phyloP scores from a whole-genome alignment of 1,140 invertebrate genomes.

The Meteorus sp. region DNA sequence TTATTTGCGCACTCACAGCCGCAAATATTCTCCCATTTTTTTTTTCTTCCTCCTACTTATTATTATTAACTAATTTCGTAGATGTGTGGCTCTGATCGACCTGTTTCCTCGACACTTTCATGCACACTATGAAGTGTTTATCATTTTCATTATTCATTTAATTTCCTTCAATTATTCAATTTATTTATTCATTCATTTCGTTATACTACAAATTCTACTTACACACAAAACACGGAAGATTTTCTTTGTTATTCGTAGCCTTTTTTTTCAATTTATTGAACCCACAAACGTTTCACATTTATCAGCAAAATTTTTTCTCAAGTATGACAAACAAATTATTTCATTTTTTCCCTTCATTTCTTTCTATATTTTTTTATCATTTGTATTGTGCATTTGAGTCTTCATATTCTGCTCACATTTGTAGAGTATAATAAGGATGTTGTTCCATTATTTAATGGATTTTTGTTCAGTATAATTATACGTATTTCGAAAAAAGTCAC shows the following conservation, averaged over 20 bases:
- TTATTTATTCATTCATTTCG: not conserved
- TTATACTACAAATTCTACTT: constrained; percentile 9
- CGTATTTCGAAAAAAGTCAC: constrained; percentile 25
- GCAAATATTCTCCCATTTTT: not conserved
- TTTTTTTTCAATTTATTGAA: not conserved
- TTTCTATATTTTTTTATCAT: not conserved
- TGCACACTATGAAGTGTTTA: not conserved
- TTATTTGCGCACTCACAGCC: constrained; percentile 6
- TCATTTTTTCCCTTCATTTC: not conserved
- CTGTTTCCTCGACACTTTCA: constrained; percentile 2
- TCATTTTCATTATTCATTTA: constrained; percentile 11
- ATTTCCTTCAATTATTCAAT: not conserved
- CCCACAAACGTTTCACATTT: not conserved
- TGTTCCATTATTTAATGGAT: constrained; percentile 15
- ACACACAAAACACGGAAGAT: constrained; percentile 23
- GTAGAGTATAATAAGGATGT: constrained; percentile 11
- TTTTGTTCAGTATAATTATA: constrained; percentile 16
- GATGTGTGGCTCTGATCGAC: not conserved
- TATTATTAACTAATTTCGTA: constrained; percentile 7
- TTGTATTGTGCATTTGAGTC: not conserved
- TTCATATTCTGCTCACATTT: not conserved
- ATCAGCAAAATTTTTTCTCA: too few species aligned
- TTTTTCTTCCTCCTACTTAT: not conserved
- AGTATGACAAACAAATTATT: too few species aligned
- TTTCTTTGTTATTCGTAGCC: constrained; percentile 7